Conservation (phyloP, 2,888 invertebrate genomes). For the Aspidiotus destructor region DNA sequence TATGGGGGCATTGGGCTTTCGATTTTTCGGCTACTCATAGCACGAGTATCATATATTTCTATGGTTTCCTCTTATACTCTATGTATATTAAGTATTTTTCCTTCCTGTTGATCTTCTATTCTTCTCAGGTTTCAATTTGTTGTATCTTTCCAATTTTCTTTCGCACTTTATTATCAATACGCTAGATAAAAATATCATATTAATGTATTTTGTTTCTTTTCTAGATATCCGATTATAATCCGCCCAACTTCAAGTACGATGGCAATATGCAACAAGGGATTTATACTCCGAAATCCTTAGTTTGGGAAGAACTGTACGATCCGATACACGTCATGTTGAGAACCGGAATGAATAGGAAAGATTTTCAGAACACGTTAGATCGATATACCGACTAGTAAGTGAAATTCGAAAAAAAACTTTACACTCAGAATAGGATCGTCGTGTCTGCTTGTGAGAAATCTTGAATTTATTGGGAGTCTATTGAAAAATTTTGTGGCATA, state of each 20-base stretch:
- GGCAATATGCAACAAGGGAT: slow-evolving; percentile 70
- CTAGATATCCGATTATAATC: slow-evolving; percentile 72
- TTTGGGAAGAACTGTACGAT: slow-evolving; percentile 88
- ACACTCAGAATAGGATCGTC: background rate
- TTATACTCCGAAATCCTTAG: slow-evolving; percentile 70
- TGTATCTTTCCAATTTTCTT: no score
- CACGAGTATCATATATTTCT: no score
- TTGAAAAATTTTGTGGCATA: background rate
- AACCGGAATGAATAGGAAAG: slow-evolving; percentile 72
- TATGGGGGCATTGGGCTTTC: no score
- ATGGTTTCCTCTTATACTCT: no score
- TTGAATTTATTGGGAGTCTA: background rate
- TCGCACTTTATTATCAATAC: no score
- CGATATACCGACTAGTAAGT: slow-evolving; percentile 49
- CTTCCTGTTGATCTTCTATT: no score
- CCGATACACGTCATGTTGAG: slow-evolving; percentile 83
- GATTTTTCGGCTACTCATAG: no score
- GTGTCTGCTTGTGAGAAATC: slow-evolving; percentile 39
- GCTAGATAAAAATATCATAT: no score
- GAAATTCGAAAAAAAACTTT: background rate
- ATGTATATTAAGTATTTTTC: no score
- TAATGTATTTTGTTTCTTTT: slow-evolving; percentile 7
- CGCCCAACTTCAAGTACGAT: slow-evolving; percentile 76
- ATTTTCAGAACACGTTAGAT: slow-evolving; percentile 93
- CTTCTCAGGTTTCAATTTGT: no score